These are phyloP conservation scores for Hoplodrina blanda DNA, from an alignment of 2,888 invertebrate species.

Conservation along the genomic window DNA sequence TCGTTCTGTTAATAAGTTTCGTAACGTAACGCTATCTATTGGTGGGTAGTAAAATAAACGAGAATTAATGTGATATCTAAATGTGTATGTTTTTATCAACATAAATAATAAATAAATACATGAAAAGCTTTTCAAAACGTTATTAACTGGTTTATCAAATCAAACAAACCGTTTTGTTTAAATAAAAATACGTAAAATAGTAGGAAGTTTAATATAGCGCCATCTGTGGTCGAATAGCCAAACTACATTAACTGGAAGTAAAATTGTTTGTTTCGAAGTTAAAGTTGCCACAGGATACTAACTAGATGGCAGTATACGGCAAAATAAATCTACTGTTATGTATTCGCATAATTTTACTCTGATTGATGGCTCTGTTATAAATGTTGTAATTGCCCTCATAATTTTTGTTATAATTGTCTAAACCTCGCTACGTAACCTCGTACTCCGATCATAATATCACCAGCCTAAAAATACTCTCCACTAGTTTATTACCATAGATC, in stretches of 20 bases:
- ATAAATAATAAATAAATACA: neutral
- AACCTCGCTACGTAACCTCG: too few species aligned
- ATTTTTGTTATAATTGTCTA: too few species aligned
- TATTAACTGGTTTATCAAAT: neutral
- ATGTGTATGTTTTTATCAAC: too few species aligned
- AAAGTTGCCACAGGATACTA: neutral
- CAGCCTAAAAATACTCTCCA: too few species aligned
- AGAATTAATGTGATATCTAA: too few species aligned
- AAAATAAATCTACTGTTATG: too few species aligned
- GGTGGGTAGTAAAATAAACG: neutral
- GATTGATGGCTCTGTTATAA: too few species aligned
- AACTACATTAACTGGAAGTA: neutral
- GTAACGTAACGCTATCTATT: slow-evolving; percentile 34
- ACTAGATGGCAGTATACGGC: slow-evolving; percentile 41
- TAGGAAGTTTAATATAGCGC: neutral
- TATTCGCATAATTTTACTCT: too few species aligned
- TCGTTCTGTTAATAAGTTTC: neutral
- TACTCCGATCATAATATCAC: too few species aligned
- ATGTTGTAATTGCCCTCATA: too few species aligned
- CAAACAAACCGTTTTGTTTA: neutral
- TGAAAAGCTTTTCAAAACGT: neutral
- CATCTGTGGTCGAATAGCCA: slow-evolving; percentile 66
- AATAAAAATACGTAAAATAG: neutral
- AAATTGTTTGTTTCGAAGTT: fast-evolving
- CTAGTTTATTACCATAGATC: too few species aligned